phyloP scores from a whole-genome alignment of 2,113 vertebrate species.

The Synodontis membranacea region DNA sequence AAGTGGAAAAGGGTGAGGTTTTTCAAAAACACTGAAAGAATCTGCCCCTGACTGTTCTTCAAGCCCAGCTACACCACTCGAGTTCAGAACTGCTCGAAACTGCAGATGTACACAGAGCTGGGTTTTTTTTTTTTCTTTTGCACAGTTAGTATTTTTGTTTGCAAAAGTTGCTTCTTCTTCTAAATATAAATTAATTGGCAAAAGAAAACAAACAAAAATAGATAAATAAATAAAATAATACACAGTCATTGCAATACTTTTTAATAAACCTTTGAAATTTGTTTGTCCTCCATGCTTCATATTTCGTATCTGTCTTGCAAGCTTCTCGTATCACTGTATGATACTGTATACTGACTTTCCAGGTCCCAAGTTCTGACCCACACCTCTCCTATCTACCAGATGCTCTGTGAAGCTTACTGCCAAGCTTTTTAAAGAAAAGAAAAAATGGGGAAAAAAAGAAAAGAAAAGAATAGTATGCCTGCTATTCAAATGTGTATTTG shows the following conservation, averaged over 20 bases:
- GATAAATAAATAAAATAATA: background rate
- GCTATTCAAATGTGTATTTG: background rate
- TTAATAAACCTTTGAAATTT: background rate
- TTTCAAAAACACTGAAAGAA: background rate
- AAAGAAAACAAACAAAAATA: background rate
- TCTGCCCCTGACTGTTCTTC: too few relatives aligned
- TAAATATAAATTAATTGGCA: background rate
- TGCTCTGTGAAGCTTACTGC: background rate
- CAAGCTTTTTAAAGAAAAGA: background rate
- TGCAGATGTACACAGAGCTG: background rate
- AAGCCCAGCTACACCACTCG: background rate
- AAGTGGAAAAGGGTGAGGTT: background rate
- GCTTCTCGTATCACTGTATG: background rate
- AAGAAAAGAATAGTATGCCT: background rate
- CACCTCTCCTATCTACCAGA: background rate
- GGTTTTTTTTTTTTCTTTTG: background rate
- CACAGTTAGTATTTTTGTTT: background rate
- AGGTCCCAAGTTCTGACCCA: background rate
- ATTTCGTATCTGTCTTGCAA: background rate
- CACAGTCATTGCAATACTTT: background rate
- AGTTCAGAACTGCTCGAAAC: background rate
- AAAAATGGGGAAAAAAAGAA: background rate
- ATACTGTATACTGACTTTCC: background rate
- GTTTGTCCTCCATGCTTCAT: background rate
- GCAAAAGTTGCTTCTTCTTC: background rate